phyloP scores from a whole-genome alignment of 2,113 vertebrate genomes.

The Sphaerodactylus townsendi region DNA sequence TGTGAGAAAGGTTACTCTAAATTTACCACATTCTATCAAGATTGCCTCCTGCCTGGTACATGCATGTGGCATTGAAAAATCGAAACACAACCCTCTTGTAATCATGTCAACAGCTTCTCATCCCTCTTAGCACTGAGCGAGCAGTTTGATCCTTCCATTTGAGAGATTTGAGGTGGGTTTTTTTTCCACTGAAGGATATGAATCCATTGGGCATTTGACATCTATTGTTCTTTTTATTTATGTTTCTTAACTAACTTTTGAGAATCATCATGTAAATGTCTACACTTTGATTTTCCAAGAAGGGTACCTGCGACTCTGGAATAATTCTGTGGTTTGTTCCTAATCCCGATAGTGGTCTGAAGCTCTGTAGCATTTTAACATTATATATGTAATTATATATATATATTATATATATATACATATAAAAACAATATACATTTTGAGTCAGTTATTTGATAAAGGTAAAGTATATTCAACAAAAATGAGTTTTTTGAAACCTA shows the following conservation, averaged over 20 bases:
- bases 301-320: constrained; percentile 59
- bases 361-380: constrained; percentile 71
- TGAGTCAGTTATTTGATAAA: constrained; percentile 69
- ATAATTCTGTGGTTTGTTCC: constrained; percentile 55
- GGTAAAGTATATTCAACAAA: constrained; percentile 45
- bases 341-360: constrained; percentile 64
- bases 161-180: constrained; percentile 44
- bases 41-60: constrained; percentile 66
- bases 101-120: constrained; percentile 52
- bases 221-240: constrained; percentile 72
- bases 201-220: constrained; percentile 59
- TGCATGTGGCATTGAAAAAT: constrained; percentile 77
- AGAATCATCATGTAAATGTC: constrained; percentile 60
- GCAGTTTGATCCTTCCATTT: constrained; percentile 63
- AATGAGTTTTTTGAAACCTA: constrained; percentile 49
- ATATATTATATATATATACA: constrained; percentile 62
- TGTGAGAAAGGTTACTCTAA: constrained; percentile 45
- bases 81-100: constrained; percentile 61
- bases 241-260: constrained; percentile 64
- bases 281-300: constrained; percentile 70
- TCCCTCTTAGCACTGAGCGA: constrained; percentile 75
- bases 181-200: constrained; percentile 38
- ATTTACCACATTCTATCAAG: constrained; percentile 67
- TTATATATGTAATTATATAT: constrained; percentile 37
- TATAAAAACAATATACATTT: constrained; percentile 68